Base-by-base conservation (phyloP, 35 echinoderm and acorn worm species). In the Apostichopus japonicus region DNA sequence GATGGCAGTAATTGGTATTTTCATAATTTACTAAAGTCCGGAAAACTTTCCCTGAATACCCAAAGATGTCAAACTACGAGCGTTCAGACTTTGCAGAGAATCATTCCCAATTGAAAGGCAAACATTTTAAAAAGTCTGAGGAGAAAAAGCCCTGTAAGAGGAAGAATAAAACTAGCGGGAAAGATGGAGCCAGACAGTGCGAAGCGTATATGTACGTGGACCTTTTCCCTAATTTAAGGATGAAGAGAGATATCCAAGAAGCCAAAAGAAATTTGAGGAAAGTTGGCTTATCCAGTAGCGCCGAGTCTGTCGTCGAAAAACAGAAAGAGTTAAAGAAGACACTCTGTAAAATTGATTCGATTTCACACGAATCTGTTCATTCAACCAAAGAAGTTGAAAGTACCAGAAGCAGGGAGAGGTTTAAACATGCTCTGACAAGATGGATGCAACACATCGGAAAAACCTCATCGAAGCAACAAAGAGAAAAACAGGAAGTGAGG, bases 261-360 rank as follows among this genome's bases (percentile, higher is more conserved):
- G 79, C 79, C 33, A 83, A 54, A 54, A 6, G 51, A 54, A 83
- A 83, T 54, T 55, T 83, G 79, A 83, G 79, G 13, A 83, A 83
- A 83, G 79, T 83, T 52, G n/a, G 79, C 54, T n/a, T 83, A 16
- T 83, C 79, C n/a, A 83, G 79, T 52, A 83, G 79, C 51, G 79
- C 79, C 11, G 79, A 83, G 54, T 83, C 79, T 54, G 79, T 83
- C 7, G 11, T 83, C 6, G 6, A 67, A 67, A 15, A 10, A 65
- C 16, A 11, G 19, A 67, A 67, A 19, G 9, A 11, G 9, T 1
- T 4, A 4, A 55, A 83, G 44, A 53, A 10, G 79, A 83, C 13
- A 11, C 54, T 83, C 4, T 54, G 33, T 17, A 44, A 52, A 83
- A 54, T 83, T 16, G 54, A 83, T 54, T 83, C 79, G 8, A 55